Evolutionary conservation across 2,888 invertebrate species (phyloP), one percentile per base, ranked within the genome.

Genomic region (Leuctra nigra): DNA sequence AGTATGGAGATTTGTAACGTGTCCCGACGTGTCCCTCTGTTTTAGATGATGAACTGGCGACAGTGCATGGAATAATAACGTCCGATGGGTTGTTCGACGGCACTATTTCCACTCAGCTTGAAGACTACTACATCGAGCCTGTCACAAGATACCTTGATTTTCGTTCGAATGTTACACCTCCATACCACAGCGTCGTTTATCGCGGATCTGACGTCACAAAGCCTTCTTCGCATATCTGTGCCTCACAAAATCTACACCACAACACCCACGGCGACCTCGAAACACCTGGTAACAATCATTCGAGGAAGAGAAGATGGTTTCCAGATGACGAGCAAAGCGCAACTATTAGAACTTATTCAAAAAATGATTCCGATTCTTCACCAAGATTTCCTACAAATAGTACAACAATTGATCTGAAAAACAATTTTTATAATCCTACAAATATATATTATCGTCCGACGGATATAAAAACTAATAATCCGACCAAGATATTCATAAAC

Each of bases 41-140:
- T 38, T 4, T 20, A 91, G 91, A 85, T 76, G 91, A 92, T 66
- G 88, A 91, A 62, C 78, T 78, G 50, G 86, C 92, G 13, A 75
- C 81, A 63, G 90, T 93, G 54, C 86, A 90, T 68, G 95, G 94
- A 38, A 77, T 94, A 66, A 81, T 95, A 65, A 92, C 92, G 59
- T 79, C 81, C 58, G 87, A 91, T 59, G 94, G 94, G 57, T 78
- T 91, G 58, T 90, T 95, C 72, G 94, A 95, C 70, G 95, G 94
- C 54, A 87, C 87, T 55, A 86, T 95, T 68, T 80, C 82, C 71
- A 87, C 90, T 53, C 75, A 77, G 57, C 76, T 81, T 53, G 89
- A 89, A 67, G 87, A 91, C 66, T 91, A 84, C 73, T 91, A 90
- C 72, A 80, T 94, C 64, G 93, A 94, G 72, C 89, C 89, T 6